Base-by-base conservation (phyloP, 2,888 invertebrate genomes). In the Aphodius granarius region DNA sequence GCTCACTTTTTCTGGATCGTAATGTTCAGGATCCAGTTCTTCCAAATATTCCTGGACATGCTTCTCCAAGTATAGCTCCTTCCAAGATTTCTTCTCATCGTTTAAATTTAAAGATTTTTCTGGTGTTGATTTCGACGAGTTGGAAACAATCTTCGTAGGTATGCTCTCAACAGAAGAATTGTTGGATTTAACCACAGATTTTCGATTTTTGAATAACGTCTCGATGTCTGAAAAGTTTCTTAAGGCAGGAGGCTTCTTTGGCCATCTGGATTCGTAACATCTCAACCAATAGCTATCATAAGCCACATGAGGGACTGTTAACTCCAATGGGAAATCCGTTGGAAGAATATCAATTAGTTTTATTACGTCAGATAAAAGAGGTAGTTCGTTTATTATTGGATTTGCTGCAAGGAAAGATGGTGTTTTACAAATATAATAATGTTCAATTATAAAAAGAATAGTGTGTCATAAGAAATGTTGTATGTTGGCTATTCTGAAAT, bases 261-360 rank as follows among this genome's bases (percentile, higher is more conserved):
- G 85, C 86, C 85, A 86, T 23, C 82, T 81, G 71, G 79, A 75
- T 16, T 82, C 18, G 73, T 81, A 85, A 76, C 85, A 84, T 78
- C 82, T 81, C 77, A 83, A 81, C 86, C 86, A 86, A 75, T 85
- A 86, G 70, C 83, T 75, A 76, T 85, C 84, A 70, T 85, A 83
- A 15, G 81, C 71, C 20, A 86, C 85, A 76, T 81, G 80, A 66
- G 82, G 80, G 22, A 86, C 81, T 4, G 85, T 83, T 21, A 85
- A 72, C 70, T 79, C 77, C 21, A 85, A 78, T 0, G 85, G 84
- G 66, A 86, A 77, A 76, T 81, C 79, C n/a, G 81, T 81, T 63
- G 85, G 80, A 71, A 86, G 77, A 22, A 83, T 77, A 73, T 85
- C 84, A 68, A 86, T 73, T 13, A 86, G 78, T 15, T 80, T 72